Conservation (phyloP, 1,140 invertebrate genomes). For the Platyscapa corneri region DNA sequence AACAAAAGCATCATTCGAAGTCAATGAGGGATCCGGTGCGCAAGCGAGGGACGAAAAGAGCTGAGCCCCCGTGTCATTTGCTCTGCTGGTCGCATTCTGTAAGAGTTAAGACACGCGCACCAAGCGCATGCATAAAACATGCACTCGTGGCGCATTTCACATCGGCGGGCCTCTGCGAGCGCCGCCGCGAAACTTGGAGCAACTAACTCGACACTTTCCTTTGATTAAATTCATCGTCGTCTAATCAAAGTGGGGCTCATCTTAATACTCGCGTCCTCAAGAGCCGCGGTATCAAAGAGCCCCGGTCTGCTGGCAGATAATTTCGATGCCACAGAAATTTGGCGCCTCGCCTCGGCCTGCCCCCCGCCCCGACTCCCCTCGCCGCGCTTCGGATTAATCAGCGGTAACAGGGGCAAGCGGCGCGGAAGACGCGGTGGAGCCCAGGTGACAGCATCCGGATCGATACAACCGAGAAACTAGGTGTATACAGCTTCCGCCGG, state of each 20-base stretch:
- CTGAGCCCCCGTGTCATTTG: not conserved
- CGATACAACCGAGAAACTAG: constrained; percentile 4
- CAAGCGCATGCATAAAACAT: constrained; percentile 18
- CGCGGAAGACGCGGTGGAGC: not conserved
- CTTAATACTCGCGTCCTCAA: not conserved
- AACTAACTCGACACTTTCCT: constrained; percentile 21
- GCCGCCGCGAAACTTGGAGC: not conserved
- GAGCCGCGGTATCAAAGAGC: constrained; percentile 39
- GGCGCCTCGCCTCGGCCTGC: not conserved
- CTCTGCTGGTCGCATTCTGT: not conserved
- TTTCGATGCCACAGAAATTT: constrained; percentile 37
- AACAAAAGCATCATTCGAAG: no score
- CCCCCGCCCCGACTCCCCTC: no score
- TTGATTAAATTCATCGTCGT: constrained; percentile 47
- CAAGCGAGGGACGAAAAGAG: not conserved
- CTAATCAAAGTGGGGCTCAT: constrained; percentile 37
- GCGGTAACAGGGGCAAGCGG: not conserved
- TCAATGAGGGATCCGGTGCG: no score
- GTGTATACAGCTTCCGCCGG: not conserved
- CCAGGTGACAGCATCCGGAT: constrained; percentile 33
- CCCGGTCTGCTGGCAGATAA: not conserved
- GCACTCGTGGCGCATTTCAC: not conserved
- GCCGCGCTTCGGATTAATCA: constrained; percentile 22
- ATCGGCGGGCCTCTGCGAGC: not conserved
- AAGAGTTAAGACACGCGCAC: not conserved